phyloP scores from a whole-genome alignment of 2,113 vertebrate species.

The Malurus melanocephalus region DNA sequence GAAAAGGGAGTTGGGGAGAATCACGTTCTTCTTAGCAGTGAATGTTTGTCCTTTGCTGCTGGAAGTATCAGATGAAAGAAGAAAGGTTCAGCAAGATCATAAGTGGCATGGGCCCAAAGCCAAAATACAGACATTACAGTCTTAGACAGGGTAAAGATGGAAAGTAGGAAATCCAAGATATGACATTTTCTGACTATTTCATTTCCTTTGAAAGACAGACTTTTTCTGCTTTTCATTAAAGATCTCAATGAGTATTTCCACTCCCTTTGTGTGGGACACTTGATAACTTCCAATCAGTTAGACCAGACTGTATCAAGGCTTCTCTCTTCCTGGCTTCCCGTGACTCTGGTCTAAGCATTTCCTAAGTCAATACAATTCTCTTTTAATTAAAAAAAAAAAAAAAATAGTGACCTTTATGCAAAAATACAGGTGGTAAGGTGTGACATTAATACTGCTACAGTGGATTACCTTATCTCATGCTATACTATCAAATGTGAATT shows the following conservation, averaged over 20 bases:
- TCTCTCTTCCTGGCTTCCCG: background rate
- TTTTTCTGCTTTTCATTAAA: background rate
- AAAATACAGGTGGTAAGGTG: background rate
- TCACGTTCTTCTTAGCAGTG: background rate
- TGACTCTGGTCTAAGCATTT: background rate
- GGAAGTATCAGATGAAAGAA: background rate
- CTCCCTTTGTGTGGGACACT: background rate
- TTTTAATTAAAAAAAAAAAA: background rate
- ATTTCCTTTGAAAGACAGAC: background rate
- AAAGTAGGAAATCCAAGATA: background rate
- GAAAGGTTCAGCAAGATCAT: background rate
- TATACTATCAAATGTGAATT: background rate
- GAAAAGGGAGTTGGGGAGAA: background rate
- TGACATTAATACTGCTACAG: background rate
- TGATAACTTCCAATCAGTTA: background rate
- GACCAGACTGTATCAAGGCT: background rate
- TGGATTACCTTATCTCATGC: background rate
- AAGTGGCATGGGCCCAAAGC: background rate
- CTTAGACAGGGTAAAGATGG: background rate
- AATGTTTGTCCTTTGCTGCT: background rate
- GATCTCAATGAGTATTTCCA: background rate
- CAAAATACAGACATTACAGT: background rate
- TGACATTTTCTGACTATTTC: background rate
- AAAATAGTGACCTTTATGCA: background rate
- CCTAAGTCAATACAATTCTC: background rate